Percentiles rank a stretch among this genome's conserved stretches.
Conservation (phyloP, 2,888 invertebrate species). For the Brachynemurus nebulosus region DNA sequence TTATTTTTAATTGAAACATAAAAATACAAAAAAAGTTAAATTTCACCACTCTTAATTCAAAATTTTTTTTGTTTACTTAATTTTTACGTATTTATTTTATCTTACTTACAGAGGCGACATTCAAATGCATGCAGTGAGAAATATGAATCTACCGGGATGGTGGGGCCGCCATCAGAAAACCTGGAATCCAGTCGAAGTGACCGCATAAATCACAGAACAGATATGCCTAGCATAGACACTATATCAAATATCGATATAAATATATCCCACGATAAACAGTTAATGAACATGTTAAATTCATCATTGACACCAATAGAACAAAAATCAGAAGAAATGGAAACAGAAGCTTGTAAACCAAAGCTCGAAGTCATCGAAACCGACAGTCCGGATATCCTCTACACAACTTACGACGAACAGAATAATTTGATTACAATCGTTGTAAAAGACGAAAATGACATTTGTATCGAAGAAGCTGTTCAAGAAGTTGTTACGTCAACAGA, state of each 20-base stretch:
- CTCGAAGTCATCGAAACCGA: slow-evolving; percentile 26
- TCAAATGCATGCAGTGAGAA: slow-evolving; percentile 34
- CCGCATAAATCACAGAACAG: neutral
- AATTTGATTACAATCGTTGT: slow-evolving; percentile 62
- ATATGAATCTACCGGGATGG: slow-evolving; percentile 53
- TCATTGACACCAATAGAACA: too few species aligned
- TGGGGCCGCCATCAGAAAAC: slow-evolving; percentile 75
- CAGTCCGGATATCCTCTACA: slow-evolving; percentile 49
- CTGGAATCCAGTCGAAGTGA: slow-evolving; percentile 64
- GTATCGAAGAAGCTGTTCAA: slow-evolving; percentile 34
- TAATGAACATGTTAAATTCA: too few species aligned
- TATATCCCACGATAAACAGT: too few species aligned
- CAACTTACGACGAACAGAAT: slow-evolving; percentile 55
- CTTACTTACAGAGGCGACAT: slow-evolving; percentile 29
- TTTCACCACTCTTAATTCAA: neutral
- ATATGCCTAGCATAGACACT: neutral
- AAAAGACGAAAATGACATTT: slow-evolving; percentile 39
- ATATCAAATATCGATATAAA: neutral
- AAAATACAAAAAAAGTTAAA: too few species aligned
- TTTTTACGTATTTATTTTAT: slow-evolving; percentile 9
- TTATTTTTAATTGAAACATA: too few species aligned
- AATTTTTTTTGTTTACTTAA: slow-evolving; percentile 12
- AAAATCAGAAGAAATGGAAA: neutral
- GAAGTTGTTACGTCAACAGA: slow-evolving; percentile 26
- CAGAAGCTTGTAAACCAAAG: slow-evolving; percentile 12